These are phyloP conservation scores for Onthophagus taurus DNA, from an alignment of 1,140 invertebrate genomes.

Conservation along the genomic window DNA sequence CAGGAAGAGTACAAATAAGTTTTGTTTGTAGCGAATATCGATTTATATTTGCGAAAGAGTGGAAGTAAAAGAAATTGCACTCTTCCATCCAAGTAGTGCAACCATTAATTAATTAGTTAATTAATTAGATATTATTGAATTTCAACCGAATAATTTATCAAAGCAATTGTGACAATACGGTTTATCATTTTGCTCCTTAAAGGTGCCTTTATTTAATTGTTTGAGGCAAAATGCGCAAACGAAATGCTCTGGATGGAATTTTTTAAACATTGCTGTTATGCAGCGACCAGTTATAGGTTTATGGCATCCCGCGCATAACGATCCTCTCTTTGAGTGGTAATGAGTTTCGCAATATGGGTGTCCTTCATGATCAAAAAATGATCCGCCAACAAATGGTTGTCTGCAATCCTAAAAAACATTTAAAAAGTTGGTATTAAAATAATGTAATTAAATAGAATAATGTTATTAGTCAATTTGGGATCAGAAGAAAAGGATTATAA, in stretches of 20 bases:
- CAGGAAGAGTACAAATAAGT: too few relatives aligned
- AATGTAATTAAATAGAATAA: too few relatives aligned
- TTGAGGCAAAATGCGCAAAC: constrained; percentile 96
- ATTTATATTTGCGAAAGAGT: too few relatives aligned
- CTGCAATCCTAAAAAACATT: constrained; percentile 70
- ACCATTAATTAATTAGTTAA: too few relatives aligned
- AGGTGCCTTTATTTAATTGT: constrained; percentile 95
- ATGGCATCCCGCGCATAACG: constrained; percentile 93
- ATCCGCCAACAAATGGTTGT: constrained; percentile 85
- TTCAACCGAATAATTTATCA: constrained; percentile 89
- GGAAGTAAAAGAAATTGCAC: too few relatives aligned
- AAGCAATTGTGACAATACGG: constrained; percentile 97
- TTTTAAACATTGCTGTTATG: constrained; percentile 97
- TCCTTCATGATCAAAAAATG: constrained; percentile 94
- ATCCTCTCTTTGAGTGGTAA: constrained; percentile 93
- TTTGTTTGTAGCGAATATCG: too few relatives aligned
- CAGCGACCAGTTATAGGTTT: constrained; percentile 95
- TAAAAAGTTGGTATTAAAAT: too few relatives aligned
- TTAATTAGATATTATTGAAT: too few relatives aligned
- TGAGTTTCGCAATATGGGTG: constrained; percentile 96
- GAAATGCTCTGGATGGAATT: constrained; percentile 99
- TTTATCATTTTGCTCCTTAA: constrained; percentile 97
- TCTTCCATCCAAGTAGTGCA: too few relatives aligned
- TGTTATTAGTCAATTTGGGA: too few relatives aligned
- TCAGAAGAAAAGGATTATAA: too few relatives aligned